Percentiles rank a stretch among this genome's conserved stretches.
Evolutionary conservation across 2,888 invertebrate species (phyloP).

Genomic region (Tridacna gigas): DNA sequence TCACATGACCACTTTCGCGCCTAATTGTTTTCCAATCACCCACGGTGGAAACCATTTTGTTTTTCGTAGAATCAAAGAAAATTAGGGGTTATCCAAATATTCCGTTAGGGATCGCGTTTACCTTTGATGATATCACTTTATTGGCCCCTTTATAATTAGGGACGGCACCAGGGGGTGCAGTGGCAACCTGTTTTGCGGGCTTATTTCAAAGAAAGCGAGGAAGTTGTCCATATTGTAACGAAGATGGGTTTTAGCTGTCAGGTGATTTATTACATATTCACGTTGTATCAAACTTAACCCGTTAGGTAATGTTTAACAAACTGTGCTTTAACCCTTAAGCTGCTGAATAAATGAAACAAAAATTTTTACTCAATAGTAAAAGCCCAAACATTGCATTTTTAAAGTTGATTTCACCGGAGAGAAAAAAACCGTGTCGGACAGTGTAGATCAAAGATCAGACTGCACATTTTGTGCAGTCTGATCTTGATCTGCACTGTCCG

Average conservation of each 20-base stretch:
- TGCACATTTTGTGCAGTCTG: too few relatives aligned
- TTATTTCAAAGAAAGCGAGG: conserved; percentile 30
- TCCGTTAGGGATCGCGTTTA: conserved; percentile 47
- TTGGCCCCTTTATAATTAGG: conserved; percentile 43
- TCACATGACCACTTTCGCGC: conserved; percentile 47
- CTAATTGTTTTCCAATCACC: conserved; percentile 49
- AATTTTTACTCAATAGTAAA: too few relatives aligned
- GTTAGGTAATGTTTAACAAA: conserved; percentile 9
- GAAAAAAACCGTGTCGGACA: too few relatives aligned
- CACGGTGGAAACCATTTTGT: conserved; percentile 37
- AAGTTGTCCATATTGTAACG: conserved; percentile 38
- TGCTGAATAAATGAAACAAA: too few relatives aligned
- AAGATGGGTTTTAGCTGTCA: not conserved
- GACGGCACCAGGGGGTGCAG: conserved; percentile 7
- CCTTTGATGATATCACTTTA: conserved; percentile 61
- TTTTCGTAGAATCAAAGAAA: conserved; percentile 54
- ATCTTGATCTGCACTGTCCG: too few relatives aligned
- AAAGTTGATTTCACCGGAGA: too few relatives aligned
- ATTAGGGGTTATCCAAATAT: conserved; percentile 53
- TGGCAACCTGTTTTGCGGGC: conserved; percentile 44
- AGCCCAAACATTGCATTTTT: too few relatives aligned
- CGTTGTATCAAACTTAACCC: not conserved
- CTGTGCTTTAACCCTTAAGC: not conserved
- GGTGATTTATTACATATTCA: conserved; percentile 22
- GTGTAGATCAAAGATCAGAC: too few relatives aligned